phyloP scores from a whole-genome alignment of 2,797 vertebrate genomes.

The Danio aesculapii region DNA sequence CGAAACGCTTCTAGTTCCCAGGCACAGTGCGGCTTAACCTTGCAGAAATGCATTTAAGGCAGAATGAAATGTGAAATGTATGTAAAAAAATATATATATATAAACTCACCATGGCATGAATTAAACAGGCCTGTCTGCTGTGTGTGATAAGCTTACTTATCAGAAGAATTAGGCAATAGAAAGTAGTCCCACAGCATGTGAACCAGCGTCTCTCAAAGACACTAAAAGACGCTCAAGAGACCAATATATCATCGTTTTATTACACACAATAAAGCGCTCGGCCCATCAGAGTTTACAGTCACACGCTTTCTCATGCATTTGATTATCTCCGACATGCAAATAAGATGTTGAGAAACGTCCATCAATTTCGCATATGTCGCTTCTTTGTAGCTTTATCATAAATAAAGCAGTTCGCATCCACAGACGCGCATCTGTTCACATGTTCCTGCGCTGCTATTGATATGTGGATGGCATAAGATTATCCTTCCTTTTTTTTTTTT shows the following conservation, averaged over 20 bases:
- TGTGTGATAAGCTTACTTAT: conserved; percentile 40
- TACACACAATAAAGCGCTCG: conserved; percentile 13
- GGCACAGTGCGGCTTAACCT: conserved; percentile 34
- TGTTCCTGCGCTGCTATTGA: background rate
- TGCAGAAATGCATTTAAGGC: conserved; percentile 39
- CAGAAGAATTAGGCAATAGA: conserved; percentile 22
- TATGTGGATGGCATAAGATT: background rate
- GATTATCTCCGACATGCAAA: conserved; percentile 23
- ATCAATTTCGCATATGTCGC: conserved; percentile 20
- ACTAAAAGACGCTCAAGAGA: background rate
- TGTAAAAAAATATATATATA: conserved; percentile 19
- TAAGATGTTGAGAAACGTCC: conserved; percentile 24
- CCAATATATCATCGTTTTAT: conserved; percentile 35
- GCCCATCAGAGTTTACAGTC: conserved; percentile 16
- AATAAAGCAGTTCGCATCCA: background rate
- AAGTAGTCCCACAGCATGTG: conserved; percentile 8
- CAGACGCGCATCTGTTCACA: background rate
- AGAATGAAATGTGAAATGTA: conserved; percentile 41
- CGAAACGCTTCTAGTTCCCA: background rate
- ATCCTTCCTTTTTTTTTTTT: background rate
- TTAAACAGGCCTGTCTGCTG: conserved; percentile 49
- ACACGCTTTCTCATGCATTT: conserved; percentile 21
- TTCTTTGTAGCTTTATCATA: conserved; percentile 10
- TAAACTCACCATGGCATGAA: conserved; percentile 29
- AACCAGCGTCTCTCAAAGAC: background rate